These are phyloP conservation scores for Cyrtorhinus lividipennis DNA, from an alignment of 1,140 invertebrate species.

Conservation along the genomic window DNA sequence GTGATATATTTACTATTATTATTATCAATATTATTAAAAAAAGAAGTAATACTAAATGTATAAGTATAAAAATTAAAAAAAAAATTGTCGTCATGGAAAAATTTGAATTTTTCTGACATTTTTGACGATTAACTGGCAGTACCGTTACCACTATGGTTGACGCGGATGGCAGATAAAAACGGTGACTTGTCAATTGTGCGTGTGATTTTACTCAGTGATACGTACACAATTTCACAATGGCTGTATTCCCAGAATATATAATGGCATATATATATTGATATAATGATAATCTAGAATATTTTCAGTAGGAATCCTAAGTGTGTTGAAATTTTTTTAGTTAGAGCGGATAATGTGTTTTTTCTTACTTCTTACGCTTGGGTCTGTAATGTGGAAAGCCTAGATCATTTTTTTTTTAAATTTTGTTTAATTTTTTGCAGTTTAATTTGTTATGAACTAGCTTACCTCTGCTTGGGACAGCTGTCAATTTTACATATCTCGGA, in stretches of 20 bases:
- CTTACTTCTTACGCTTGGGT: constrained; percentile 2
- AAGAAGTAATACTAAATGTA: background rate
- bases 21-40: constrained; percentile 13
- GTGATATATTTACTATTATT: constrained; percentile 20
- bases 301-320: constrained; percentile 17
- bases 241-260: constrained; percentile 22
- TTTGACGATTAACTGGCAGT: constrained; percentile 7
- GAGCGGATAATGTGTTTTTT: too few relatives aligned
- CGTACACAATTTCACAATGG: constrained; percentile 23
- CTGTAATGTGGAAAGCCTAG: background rate
- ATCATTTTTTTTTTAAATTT: background rate
- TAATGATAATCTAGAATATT: constrained; percentile 19
- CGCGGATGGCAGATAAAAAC: background rate
- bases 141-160: constrained; percentile 5
- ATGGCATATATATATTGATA: constrained; percentile 21
- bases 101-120: background rate
- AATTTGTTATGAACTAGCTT: background rate
- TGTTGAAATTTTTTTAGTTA: constrained; percentile 15
- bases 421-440: background rate
- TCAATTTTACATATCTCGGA: background rate
- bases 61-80: constrained; percentile 13
- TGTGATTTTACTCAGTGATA: constrained; percentile 23
- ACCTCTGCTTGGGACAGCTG: background rate
- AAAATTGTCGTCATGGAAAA: constrained; percentile 1
- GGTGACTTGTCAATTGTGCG: constrained; percentile 20